A percentile compares a stretch with the other conserved stretches of the same genome.
Conservation (phyloP, 2,113 vertebrate genomes). For the Lophochroa leadbeateri region DNA sequence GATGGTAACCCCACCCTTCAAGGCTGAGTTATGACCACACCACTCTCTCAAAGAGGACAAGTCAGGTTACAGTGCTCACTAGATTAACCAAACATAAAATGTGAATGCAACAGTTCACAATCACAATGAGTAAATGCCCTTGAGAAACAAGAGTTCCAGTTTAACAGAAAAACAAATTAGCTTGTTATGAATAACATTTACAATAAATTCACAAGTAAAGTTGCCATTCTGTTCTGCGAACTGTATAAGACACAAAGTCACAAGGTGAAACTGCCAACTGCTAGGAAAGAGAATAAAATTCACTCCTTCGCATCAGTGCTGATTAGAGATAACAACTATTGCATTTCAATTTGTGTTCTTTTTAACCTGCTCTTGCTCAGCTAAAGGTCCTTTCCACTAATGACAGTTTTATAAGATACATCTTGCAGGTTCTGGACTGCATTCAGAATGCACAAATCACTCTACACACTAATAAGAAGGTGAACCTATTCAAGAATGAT, state of each 20-base stretch:
- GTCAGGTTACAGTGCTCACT: neutral
- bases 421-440: neutral
- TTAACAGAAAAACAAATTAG: constrained; percentile 24
- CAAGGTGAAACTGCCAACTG: constrained; percentile 12
- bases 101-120: constrained; percentile 12
- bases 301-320: neutral
- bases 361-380: neutral
- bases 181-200: constrained; percentile 40
- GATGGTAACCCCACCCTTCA: neutral
- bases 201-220: neutral
- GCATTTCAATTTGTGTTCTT: neutral
- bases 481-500: neutral
- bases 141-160: neutral
- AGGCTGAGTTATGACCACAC: neutral
- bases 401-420: neutral
- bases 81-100: constrained; percentile 6
- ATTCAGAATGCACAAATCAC: neutral
- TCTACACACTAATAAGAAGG: neutral
- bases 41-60: neutral
- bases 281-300: neutral
- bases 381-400: neutral
- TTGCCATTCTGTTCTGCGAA: constrained; percentile 18
- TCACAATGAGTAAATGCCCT: constrained; percentile 21
- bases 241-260: neutral
- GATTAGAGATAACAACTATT: neutral